A percentile compares a stretch with the other conserved stretches of the same genome.
Evolutionary conservation across 1,140 invertebrate genomes (phyloP).

Genomic region (Hyles vespertilio): DNA sequence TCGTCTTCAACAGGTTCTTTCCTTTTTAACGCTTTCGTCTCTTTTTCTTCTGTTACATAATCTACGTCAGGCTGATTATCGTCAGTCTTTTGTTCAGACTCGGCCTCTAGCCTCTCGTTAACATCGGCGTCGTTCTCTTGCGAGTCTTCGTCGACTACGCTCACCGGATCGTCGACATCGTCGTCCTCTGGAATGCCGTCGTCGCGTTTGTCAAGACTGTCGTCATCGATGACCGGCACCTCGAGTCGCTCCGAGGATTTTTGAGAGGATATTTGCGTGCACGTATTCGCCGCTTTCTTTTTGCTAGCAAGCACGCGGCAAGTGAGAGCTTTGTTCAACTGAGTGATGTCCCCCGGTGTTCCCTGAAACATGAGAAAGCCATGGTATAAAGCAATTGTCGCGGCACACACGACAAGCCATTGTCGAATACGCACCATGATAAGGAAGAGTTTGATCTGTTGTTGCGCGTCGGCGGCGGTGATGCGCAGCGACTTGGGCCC

Average conservation of each 20-base stretch:
- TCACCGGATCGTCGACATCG: slow-evolving; percentile 18
- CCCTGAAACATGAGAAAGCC: slow-evolving; percentile 75
- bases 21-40: slow-evolving; percentile 50
- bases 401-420: not conserved
- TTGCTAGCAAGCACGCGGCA: slow-evolving; percentile 48
- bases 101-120: slow-evolving; percentile 33
- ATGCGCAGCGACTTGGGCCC: slow-evolving; percentile 91
- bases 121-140: slow-evolving; percentile 15
- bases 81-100: slow-evolving; percentile 41
- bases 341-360: slow-evolving; percentile 85
- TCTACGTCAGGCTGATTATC: slow-evolving; percentile 34
- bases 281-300: slow-evolving; percentile 22
- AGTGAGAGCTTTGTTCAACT: slow-evolving; percentile 81
- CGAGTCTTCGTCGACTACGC: slow-evolving; percentile 22
- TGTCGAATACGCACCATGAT: slow-evolving; percentile 78
- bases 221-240: slow-evolving; percentile 30
- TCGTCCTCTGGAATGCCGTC: slow-evolving; percentile 26
- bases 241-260: slow-evolving; percentile 48
- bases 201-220: slow-evolving; percentile 33
- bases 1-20: slow-evolving; percentile 59
- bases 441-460: slow-evolving; percentile 90
- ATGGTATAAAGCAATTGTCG: not conserved
- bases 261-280: slow-evolving; percentile 38
- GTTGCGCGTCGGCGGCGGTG: slow-evolving; percentile 90
- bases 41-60: slow-evolving; percentile 32